phyloP scores from a whole-genome alignment of 2,113 vertebrate genomes.

The Columbina picui region DNA sequence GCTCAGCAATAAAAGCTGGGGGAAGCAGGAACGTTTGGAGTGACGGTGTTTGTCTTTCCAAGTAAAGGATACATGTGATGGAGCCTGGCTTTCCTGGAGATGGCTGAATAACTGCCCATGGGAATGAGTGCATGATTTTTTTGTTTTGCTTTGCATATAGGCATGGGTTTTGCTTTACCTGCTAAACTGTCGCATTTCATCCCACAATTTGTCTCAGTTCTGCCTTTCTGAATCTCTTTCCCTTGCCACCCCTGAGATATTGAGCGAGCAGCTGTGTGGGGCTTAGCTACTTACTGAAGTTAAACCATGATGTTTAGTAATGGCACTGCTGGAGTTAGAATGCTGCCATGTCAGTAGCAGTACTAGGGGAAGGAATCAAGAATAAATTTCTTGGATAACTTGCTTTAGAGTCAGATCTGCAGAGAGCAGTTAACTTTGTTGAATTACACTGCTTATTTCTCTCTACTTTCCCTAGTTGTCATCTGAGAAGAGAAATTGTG shows the following conservation, averaged over 20 bases:
- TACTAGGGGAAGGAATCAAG: not conserved
- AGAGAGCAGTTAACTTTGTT: not conserved
- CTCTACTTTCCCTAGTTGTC: not conserved
- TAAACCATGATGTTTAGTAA: not conserved
- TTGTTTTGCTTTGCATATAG: not conserved
- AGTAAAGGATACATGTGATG: fast-evolving
- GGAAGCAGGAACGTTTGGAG: fast-evolving
- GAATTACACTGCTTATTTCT: not conserved
- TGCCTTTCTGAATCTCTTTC: not conserved
- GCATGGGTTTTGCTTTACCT: not conserved
- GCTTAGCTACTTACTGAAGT: not conserved
- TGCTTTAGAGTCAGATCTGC: not conserved
- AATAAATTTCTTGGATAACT: not conserved
- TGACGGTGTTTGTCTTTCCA: fast-evolving
- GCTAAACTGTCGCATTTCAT: not conserved
- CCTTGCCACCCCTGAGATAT: not conserved
- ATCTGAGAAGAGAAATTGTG: not conserved
- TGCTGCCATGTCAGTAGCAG: not conserved
- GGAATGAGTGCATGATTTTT: not conserved
- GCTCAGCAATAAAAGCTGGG: not conserved
- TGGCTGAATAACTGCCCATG: not conserved
- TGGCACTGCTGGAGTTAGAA: not conserved
- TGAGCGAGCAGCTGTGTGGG: not conserved
- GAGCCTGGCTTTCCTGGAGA: not conserved
- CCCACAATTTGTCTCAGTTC: not conserved